Evolutionary conservation across 2,888 invertebrate species (phyloP), one percentile per base, ranked within the genome.

Genomic region (Heliconius erato): DNA sequence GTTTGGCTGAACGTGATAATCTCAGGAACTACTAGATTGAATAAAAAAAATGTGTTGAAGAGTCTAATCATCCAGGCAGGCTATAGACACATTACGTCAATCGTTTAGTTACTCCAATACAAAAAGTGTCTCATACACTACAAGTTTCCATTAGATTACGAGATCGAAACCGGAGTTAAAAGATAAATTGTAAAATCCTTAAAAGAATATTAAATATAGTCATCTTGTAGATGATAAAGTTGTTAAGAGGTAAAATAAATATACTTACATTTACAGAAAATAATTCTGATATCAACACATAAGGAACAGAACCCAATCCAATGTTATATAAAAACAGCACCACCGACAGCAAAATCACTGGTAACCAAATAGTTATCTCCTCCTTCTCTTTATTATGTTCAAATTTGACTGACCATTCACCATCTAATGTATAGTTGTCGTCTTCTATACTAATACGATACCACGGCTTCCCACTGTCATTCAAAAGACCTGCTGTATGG

Each of bases 281-380:
- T 80, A 95, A 85, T 79, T 96, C 96, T 40, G 95, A 92, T 83
- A 95, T 91, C 82, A 96, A 89, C 54, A 96, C 95, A 86, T 92
- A 95, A 91, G 96, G 96, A 90, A 96, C 94, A 16, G 96, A 95
- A 84, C 96, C 96, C 86, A 96, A 89, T 74, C 96, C 96, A 77
- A 95, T 92, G 83, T 96, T 96, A 86, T 94, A 96, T 83, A 96
- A 88, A 87, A 96, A 96, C 68, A 95, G 85, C 76, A 93, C 92
- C 78, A 91, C 80, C 3, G 96, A 96, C 78, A 96, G 83, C 86
- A 96, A 84, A 49, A 92, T 88, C n/a, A 94, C 91, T 0, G 95
- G 94, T 11, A 93, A 89, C 92, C 94, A 94, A 79, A 95, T 89
- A 19, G 89, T 87, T 49, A 88, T 84, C 68, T 90, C 89, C 3